Evolutionary conservation across 2,888 invertebrate genomes (phyloP).

Genomic region (Pristionchus entomophagus): DNA sequence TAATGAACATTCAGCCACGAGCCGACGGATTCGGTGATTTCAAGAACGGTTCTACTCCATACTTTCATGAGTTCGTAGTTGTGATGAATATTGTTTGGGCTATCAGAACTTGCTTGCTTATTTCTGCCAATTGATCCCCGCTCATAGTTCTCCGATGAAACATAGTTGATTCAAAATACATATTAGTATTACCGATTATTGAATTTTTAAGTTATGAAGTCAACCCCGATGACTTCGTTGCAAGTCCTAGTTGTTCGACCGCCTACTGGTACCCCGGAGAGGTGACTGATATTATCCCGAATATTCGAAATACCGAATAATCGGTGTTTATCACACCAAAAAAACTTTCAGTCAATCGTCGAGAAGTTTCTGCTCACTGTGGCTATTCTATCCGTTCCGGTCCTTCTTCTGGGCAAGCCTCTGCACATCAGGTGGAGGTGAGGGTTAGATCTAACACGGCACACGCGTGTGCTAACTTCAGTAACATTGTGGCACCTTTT

Average conservation of each 20-base stretch:
- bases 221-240: neutral
- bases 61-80: neutral
- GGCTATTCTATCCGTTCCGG: slow-evolving; percentile 73
- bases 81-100: too few relatives aligned
- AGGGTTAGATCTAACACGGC: neutral
- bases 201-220: neutral
- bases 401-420: slow-evolving; percentile 75
- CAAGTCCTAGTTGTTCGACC: slow-evolving; percentile 61
- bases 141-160: too few relatives aligned
- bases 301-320: too few relatives aligned
- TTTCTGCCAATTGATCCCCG: too few relatives aligned
- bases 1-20: slow-evolving; percentile 44
- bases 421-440: slow-evolving; percentile 50
- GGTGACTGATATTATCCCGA: slow-evolving; percentile 58
- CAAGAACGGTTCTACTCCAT: neutral
- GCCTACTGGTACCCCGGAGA: slow-evolving; percentile 76
- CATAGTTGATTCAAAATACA: too few relatives aligned
- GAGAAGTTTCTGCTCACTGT: slow-evolving; percentile 76
- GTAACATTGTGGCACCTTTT: too few relatives aligned
- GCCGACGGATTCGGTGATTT: neutral
- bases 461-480: neutral
- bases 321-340: neutral
- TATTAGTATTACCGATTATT: too few relatives aligned
- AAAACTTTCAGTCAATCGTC: slow-evolving; percentile 51
- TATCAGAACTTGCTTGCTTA: too few relatives aligned